Percentiles rank a stretch among this genome's conserved stretches.
phyloP scores from a whole-genome alignment of 2,888 invertebrate species.

The Parnassius mnemosyne region DNA sequence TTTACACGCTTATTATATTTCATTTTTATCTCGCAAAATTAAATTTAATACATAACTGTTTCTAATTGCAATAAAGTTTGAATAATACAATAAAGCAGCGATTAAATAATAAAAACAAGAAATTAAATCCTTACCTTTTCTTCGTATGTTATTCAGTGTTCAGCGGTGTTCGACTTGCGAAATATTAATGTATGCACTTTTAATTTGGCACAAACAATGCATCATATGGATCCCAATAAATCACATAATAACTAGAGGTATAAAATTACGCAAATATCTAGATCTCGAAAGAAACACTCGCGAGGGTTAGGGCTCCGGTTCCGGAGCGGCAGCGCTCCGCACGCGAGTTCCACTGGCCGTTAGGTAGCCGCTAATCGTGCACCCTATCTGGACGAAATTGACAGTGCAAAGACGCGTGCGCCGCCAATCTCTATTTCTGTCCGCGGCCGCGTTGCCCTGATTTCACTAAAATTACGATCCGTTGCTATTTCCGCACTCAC shows the following conservation, averaged over 20 bases:
- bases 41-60: conserved; percentile 1
- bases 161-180: conserved; percentile 9
- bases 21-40: not conserved
- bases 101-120: conserved; percentile 1
- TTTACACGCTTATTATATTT: conserved; percentile 38
- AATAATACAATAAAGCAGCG: not conserved
- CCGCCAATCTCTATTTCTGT: conserved; percentile 73
- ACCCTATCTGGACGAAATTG: conserved; percentile 78
- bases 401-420: conserved; percentile 70
- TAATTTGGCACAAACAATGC: conserved; percentile 12
- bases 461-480: conserved; percentile 79
- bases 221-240: conserved; percentile 11
- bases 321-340: conserved; percentile 32
- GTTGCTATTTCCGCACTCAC: conserved; percentile 78
- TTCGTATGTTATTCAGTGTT: not conserved
- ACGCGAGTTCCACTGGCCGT: conserved; percentile 31
- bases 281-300: conserved; percentile 43
- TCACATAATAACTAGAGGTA: conserved; percentile 27
- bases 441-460: conserved; percentile 78
- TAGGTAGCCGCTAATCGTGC: conserved; percentile 60
- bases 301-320: conserved; percentile 34
- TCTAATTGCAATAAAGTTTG: not conserved
- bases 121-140: conserved; percentile 13
- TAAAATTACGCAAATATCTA: conserved; percentile 22
- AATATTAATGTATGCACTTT: conserved; percentile 16